Percentiles rank a stretch among this genome's conserved stretches.
These are phyloP conservation scores for Thripadectes ignobilis DNA, from an alignment of 2,797 vertebrate species.

Conservation along the genomic window DNA sequence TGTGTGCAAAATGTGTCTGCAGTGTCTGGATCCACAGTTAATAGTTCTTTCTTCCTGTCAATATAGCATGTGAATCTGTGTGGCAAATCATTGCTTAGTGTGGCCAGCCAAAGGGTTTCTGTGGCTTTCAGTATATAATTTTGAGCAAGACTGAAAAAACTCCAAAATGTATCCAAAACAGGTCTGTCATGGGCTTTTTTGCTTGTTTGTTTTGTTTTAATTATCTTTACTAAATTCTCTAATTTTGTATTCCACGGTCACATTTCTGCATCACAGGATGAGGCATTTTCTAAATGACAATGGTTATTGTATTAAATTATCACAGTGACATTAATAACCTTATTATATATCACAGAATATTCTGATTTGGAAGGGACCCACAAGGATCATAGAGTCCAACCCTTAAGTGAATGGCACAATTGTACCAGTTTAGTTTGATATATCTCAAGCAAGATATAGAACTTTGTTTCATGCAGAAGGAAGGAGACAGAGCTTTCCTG, in stretches of 20 bases:
- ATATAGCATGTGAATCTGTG: rapidly evolving
- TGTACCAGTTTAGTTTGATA: background rate
- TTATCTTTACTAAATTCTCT: background rate
- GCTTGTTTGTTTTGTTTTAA: background rate
- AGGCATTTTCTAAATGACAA: background rate
- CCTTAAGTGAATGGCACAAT: background rate
- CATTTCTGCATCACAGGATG: background rate
- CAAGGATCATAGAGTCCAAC: rapidly evolving
- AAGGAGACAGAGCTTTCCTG: background rate
- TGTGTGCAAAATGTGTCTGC: background rate
- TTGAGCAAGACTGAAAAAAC: background rate
- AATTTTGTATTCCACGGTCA: background rate
- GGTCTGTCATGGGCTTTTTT: background rate
- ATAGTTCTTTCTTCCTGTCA: background rate
- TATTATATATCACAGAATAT: background rate
- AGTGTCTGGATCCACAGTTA: background rate
- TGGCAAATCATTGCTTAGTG: background rate
- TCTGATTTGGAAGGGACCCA: background rate
- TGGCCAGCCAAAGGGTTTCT: background rate
- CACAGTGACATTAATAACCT: background rate
- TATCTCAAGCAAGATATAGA: background rate
- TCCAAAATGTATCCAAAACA: rapidly evolving
- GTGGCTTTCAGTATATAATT: background rate
- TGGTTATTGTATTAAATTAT: background rate
- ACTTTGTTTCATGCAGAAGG: background rate